Base-by-base conservation (phyloP, 2,797 vertebrate species). In the Labroides dimidiatus region DNA sequence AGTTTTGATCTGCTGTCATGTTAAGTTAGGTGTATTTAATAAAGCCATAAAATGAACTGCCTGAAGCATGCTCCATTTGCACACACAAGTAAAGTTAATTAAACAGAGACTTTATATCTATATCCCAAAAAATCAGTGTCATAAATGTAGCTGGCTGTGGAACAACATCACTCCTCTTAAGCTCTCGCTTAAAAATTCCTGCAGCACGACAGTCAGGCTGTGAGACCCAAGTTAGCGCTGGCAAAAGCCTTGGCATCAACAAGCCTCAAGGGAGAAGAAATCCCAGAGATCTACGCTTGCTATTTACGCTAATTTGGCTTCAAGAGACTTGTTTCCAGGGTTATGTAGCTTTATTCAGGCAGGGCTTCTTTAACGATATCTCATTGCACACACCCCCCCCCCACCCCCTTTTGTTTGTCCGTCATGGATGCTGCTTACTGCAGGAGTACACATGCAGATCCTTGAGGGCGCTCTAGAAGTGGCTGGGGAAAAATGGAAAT, bases 281-380 rank as follows among this genome's bases (percentile, higher is more conserved):
- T 78, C 66, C 52, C 66, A 62, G 33, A 76, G 69, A 86, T 75
- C 50, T 58, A 69, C 20, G 33, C 52, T 72, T 55, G 58, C 49
- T 76, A 78, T 84, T 88, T 81, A 77, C 66, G 69, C 80, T 66
- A 23, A 77, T 67, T 77, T 86, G 44, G 63, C 42, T 75, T 61
- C 23, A 9, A 73, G 58, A 77, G 53, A 70, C 78, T 64, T 72
- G 48, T 86, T 88, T 86, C 60, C 65, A 75, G 76, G 65, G 33
- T 80, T 72, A 57, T 44, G 60, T 51, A 70, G 80, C 63, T 73
- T 65, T 54, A 59, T 75, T 73, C 78, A 70, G 75, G 57, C 56
- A 87, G 72, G 20, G 17, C 66, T 67, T 76, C 14, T 50, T 69
- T 42, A 17, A 58, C 39, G 21, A 84, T 76, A 78, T 61, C 70